A percentile compares a stretch with the other conserved stretches of the same genome.
Conservation (phyloP, 2,113 vertebrate genomes). For the Piprites chloris region DNA sequence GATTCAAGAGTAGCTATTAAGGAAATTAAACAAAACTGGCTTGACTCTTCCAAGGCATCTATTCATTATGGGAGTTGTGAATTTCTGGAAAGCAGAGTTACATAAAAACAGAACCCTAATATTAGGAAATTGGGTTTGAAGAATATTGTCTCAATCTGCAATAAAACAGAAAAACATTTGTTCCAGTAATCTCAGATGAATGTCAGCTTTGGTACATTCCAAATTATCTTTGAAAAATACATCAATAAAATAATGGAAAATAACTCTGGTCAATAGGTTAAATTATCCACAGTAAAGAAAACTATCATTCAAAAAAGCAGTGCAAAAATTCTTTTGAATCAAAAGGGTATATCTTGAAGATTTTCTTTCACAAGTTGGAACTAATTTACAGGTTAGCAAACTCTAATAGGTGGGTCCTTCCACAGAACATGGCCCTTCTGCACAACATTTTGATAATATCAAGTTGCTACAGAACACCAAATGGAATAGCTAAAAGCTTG, state of each 20-base stretch:
- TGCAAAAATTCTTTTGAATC: background rate
- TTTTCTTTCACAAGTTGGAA: background rate
- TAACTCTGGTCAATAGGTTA: background rate
- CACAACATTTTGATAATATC: background rate
- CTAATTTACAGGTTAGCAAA: background rate
- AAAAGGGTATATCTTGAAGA: background rate
- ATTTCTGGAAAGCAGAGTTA: background rate
- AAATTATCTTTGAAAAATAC: background rate
- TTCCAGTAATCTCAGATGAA: background rate
- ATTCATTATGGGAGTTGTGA: background rate
- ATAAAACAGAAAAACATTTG: background rate
- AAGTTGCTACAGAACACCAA: background rate
- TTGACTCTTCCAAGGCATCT: background rate
- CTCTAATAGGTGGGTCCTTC: background rate
- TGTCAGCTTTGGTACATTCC: background rate
- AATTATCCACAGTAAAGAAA: background rate
- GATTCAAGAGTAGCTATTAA: background rate
- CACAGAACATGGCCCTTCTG: background rate
- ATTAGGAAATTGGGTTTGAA: background rate
- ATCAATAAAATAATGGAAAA: background rate
- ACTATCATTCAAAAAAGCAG: background rate
- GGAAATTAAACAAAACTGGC: background rate
- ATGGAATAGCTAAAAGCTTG: background rate
- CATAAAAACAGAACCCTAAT: background rate
- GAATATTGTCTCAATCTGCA: background rate